Evolutionary conservation across 1,140 invertebrate genomes (phyloP), one percentile per base, ranked within the genome.

Genomic region (Centruroides sculpturatus): DNA sequence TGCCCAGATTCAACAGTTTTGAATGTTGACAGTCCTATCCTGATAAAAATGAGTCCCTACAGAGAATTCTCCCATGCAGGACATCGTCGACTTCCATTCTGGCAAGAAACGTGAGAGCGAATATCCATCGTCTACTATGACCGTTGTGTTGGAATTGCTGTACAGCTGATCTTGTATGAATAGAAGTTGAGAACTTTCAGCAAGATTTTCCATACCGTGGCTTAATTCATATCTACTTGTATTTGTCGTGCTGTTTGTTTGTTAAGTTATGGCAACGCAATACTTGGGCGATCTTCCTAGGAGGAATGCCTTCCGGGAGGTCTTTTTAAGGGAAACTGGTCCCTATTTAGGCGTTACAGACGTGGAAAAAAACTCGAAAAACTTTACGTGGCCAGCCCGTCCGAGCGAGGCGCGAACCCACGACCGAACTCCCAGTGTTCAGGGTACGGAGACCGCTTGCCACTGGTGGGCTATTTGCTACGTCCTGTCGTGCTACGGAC

Each of bases 121-220:
- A 41, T 59, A 7, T 23, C 58, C 10, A 13, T n/a, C 2, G 35
- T 11, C 34, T 10, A 57, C 34, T 47, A 57, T 57, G 10, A 57
- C 47, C 47, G 36, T 57, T 46, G 50, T 46, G 35, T 59, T 59
- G n/a, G n/a, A 46, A 13, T 59, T 59, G 3, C 58, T 59, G 35
- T 36, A 59, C 6, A 35, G 51, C 35, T 59, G 9, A 59, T 59
- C 47, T 53, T 59, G 58, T 59, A 59, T 59, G 50, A 35, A 36
- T 51, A 53, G 58, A 53, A 59, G 50, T 59, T 11, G n/a, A 59
- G 48, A 53, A 53, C 35, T 53, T 47, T 59, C 57, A 6, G 11
- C 13, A 59, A 59, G 35, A 59, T 34, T 52, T 53, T 53, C 49
- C 51, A 59, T 53, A 41, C 50, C 23, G 35, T 41, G 41, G 8